Conservation (phyloP, 2,888 invertebrate species). For the Mongoloraphidia duomilia region DNA sequence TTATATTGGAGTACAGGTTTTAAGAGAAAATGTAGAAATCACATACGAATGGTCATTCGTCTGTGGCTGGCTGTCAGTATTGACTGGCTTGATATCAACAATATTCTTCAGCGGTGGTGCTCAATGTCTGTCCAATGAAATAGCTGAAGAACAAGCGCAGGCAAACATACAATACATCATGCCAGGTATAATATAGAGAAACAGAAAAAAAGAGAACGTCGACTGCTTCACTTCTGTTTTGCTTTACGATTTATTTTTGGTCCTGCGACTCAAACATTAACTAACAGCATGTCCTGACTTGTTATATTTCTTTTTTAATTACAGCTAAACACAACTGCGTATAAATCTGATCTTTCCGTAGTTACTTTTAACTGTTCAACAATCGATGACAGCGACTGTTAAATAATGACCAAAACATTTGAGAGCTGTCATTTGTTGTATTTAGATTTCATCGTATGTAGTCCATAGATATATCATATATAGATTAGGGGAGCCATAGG, state of each 20-base stretch:
- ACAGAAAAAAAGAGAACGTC: not conserved
- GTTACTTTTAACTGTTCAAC: too few species aligned
- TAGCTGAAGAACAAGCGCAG: slow-evolving; percentile 54
- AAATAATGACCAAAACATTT: too few species aligned
- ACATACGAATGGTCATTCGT: slow-evolving; percentile 80
- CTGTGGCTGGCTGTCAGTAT: slow-evolving; percentile 70
- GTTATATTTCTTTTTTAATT: too few species aligned
- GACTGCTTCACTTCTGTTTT: too few species aligned
- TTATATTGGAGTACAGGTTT: slow-evolving; percentile 33
- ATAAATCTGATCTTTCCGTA: too few species aligned
- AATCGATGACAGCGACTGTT: too few species aligned
- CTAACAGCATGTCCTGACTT: too few species aligned
- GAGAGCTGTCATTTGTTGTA: too few species aligned
- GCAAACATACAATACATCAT: slow-evolving; percentile 78
- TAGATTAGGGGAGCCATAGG: too few species aligned
- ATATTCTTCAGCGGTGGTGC: slow-evolving; percentile 68
- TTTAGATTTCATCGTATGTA: too few species aligned
- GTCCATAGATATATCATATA: too few species aligned
- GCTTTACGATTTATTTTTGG: slow-evolving; percentile 12
- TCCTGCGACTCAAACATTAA: not conserved
- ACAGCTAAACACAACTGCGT: too few species aligned
- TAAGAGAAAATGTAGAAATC: slow-evolving; percentile 55
- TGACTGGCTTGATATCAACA: slow-evolving; percentile 56
- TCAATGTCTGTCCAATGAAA: slow-evolving; percentile 62
- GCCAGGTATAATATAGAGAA: slow-evolving; percentile 50